Evolutionary conservation across 2,113 vertebrate species (phyloP).

Genomic region (Noturus placidus): DNA sequence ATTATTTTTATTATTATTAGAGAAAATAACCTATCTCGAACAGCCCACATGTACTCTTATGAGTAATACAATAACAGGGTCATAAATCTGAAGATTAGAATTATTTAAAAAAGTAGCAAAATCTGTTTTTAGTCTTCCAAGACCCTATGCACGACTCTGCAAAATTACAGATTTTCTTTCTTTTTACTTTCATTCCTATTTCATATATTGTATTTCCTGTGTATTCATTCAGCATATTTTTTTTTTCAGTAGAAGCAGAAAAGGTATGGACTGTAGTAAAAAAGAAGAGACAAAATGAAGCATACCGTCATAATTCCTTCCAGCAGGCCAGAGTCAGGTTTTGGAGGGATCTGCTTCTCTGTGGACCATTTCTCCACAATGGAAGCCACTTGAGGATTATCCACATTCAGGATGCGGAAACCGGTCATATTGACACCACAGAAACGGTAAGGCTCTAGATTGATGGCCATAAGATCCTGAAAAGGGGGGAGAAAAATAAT

Average conservation of each 20-base stretch:
- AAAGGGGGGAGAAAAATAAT: neutral
- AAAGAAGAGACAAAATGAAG: conserved; percentile 28
- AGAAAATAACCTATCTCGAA: conserved; percentile 16
- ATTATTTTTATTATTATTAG: conserved; percentile 5
- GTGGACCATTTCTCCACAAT: conserved; percentile 97
- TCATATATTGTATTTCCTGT: too few relatives aligned
- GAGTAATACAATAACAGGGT: neutral
- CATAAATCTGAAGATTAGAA: neutral
- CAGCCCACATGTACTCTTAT: neutral
- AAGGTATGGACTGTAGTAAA: neutral
- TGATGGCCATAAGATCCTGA: conserved; percentile 95
- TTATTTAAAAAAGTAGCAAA: neutral
- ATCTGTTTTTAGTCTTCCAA: neutral
- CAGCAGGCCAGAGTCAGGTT: conserved; percentile 87
- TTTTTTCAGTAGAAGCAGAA: neutral
- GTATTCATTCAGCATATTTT: neutral
- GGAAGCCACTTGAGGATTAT: conserved; percentile 90
- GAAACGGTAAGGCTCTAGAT: conserved; percentile 97
- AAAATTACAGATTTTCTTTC: neutral
- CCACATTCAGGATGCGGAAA: conserved; percentile 96
- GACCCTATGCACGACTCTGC: neutral
- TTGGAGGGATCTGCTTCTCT: conserved; percentile 85
- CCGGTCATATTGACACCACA: conserved; percentile 98
- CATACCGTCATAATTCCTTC: conserved; percentile 97
- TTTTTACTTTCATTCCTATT: neutral